Conservation (phyloP, 1,140 invertebrate genomes). For the Drosophila pachea region DNA sequence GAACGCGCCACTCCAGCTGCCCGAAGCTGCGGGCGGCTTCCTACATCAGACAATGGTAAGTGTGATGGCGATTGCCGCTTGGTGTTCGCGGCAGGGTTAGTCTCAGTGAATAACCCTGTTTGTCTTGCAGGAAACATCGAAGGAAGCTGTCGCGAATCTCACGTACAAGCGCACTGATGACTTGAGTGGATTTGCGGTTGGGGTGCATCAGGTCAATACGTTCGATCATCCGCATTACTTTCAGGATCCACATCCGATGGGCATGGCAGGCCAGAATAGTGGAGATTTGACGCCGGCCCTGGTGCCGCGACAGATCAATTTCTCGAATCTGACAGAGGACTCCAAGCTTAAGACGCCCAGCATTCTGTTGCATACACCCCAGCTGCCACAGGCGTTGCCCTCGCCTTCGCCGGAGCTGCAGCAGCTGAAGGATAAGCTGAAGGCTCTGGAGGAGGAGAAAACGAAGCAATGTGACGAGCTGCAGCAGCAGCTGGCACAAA, state of each 20-base stretch:
- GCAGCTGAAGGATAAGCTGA: conserved; percentile 41
- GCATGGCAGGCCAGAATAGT: conserved; percentile 50
- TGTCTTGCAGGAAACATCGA: conserved; percentile 66
- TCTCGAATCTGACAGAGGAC: conserved; percentile 72
- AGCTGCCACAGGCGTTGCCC: conserved; percentile 44
- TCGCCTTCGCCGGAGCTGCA: conserved; percentile 36
- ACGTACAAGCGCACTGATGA: conserved; percentile 74
- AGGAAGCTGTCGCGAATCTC: conserved; percentile 70
- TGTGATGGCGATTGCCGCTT: no score
- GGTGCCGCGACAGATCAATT: conserved; percentile 75
- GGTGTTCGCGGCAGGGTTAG: neutral
- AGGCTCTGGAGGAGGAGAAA: conserved; percentile 46
- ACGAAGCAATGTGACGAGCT: conserved; percentile 53
- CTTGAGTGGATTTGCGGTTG: conserved; percentile 58
- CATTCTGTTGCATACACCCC: conserved; percentile 67
- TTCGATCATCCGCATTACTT: conserved; percentile 77
- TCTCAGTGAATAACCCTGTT: neutral
- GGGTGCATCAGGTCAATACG: conserved; percentile 60
- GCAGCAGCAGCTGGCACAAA: conserved; percentile 32
- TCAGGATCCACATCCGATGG: conserved; percentile 54
- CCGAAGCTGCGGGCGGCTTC: conserved; percentile 56
- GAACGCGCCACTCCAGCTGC: conserved; percentile 56
- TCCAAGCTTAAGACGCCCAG: conserved; percentile 79
- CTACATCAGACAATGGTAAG: conserved; percentile 73
- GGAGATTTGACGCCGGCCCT: conserved; percentile 59